Base-by-base conservation (phyloP, 2,797 vertebrate genomes). In the Gadopsis marmoratus region DNA sequence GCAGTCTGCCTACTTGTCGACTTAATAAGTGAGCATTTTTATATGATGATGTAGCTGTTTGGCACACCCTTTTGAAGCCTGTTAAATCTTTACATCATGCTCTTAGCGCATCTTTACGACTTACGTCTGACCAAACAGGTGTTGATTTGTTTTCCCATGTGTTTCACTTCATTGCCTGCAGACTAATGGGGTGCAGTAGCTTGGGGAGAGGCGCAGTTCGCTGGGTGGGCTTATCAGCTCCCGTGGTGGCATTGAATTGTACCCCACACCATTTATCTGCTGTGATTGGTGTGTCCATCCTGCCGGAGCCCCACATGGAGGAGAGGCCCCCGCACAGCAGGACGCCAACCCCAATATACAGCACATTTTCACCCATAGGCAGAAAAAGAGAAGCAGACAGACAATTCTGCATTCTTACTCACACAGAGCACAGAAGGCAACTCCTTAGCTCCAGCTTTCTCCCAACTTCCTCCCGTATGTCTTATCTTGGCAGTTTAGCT, bases 141-240 rank as follows among this genome's bases (percentile, higher is more conserved):
- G 58, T 54, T 71, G 78, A 85, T 86, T 83, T 86, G 85, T 86
- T 83, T 78, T 50, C 31, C 79, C 69, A 86, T 91, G 90, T 87
- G 85, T 85, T 92, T 94, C 93, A 85, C 88, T 91, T 88, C 81
- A 71, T 62, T 65, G 76, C 76, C 75, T 81, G 76, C 80, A 82
- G 84, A 87, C 91, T 90, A 93, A 94, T 92, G 92, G 76, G 41
- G 78, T 88, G 67, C 77, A 73, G 82, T 51, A 53, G 78, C 71
- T 73, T 56, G 68, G 72, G 79, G 81, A 83, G 84, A 76, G 79
- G 76, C 78, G 77, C 78, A 39, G 83, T 88, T 71, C 71, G 62
- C 89, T 91, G 94, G 93, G 93, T 93, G 95, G 94, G 90, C 93
- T 91, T 81, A 86, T 91, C 89, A 78, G 76, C 88, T 89, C 94